These are phyloP conservation scores for Laothoe populi DNA, from an alignment of 2,888 invertebrate species.

Conservation along the genomic window DNA sequence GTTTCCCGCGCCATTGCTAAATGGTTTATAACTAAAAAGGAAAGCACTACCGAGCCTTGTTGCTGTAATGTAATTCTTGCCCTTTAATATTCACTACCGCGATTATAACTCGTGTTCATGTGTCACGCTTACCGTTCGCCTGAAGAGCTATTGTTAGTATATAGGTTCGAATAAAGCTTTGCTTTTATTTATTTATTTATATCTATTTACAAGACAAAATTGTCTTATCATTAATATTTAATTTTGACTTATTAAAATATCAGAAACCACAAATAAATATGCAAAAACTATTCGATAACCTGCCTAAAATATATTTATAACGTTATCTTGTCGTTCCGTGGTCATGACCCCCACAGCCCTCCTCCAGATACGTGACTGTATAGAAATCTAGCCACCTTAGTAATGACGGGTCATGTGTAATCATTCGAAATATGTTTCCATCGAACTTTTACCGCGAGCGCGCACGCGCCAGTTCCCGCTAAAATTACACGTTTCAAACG, in stretches of 20 bases:
- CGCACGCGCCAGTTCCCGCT: constrained; percentile 14
- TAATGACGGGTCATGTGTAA: constrained; percentile 14
- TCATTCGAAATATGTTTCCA: constrained; percentile 12
- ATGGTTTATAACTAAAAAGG: not conserved
- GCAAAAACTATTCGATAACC: not conserved
- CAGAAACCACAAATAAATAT: not conserved
- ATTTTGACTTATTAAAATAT: not conserved
- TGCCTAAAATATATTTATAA: not conserved
- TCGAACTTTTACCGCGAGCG: constrained; percentile 22
- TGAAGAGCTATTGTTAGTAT: not conserved
- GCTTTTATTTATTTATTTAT: too few relatives aligned
- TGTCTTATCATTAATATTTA: too few relatives aligned
- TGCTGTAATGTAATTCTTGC: constrained; percentile 2
- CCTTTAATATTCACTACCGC: constrained; percentile 3
- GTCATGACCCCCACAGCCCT: not conserved
- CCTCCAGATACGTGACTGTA: not conserved
- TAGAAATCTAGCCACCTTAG: not conserved
- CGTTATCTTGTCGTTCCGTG: not conserved
- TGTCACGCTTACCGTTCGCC: constrained; percentile 6
- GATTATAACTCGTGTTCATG: constrained; percentile 15
- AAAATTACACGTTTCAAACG: constrained; percentile 21
- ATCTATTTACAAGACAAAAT: too few relatives aligned
- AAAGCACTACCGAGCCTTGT: constrained; percentile 7
- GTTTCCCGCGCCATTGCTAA: not conserved
- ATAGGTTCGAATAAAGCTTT: not conserved